Evolutionary conservation across 30 jellyfish, hydroid and myxozoan genomes (phyloP).

Genomic region (Hydractinia echinata): DNA sequence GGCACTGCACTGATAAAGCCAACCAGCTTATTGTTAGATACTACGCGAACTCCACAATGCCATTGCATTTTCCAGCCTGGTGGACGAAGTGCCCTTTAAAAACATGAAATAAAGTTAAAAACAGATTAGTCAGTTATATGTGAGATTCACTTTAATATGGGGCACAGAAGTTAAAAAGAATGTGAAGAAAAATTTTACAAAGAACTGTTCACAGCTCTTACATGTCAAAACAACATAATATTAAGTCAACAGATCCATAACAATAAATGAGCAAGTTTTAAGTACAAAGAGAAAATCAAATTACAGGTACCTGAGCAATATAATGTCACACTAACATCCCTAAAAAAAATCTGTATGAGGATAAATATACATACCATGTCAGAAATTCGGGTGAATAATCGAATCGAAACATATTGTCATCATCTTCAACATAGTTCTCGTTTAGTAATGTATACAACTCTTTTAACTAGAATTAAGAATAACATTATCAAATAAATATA

Average conservation of each 20-base stretch:
- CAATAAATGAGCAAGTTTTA: too few species aligned
- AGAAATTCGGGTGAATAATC: conserved; percentile 88
- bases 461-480: conserved; percentile 41
- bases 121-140: not conserved
- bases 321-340: too few species aligned
- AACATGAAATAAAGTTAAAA: not conserved
- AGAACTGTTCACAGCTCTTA: too few species aligned
- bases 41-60: conserved; percentile 95
- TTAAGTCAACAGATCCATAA: too few species aligned
- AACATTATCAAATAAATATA: not conserved
- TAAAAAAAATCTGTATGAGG: too few species aligned
- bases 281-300: too few species aligned
- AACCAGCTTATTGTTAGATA: conserved; percentile 77
- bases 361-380: conserved; percentile 52
- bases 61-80: conserved; percentile 92
- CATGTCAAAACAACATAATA: too few species aligned
- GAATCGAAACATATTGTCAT: conserved; percentile 93
- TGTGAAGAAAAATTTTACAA: too few species aligned
- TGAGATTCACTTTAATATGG: too few species aligned
- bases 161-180: too few species aligned
- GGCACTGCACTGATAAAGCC: conserved; percentile 99
- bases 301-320: too few species aligned
- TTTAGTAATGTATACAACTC: conserved; percentile 83
- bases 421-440: conserved; percentile 98
- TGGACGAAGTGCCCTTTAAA: conserved; percentile 85